These are phyloP conservation scores for Oppia nitens DNA, from an alignment of 1,140 invertebrate species.

Conservation along the genomic window DNA sequence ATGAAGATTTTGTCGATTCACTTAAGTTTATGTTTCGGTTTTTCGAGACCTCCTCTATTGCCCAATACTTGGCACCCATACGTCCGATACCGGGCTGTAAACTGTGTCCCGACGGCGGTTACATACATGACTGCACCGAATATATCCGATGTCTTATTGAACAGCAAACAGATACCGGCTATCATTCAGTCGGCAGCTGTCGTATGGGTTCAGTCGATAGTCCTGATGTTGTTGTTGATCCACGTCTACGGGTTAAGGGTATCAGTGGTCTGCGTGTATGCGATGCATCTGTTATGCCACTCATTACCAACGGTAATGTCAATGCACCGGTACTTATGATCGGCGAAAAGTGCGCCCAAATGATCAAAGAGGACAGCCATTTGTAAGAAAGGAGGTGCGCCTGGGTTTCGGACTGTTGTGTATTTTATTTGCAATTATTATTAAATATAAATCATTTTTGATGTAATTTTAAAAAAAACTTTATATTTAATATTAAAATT, in stretches of 20 bases:
- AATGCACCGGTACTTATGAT: too few species aligned
- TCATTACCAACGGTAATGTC: too few species aligned
- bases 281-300: too few species aligned
- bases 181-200: conserved; percentile 36
- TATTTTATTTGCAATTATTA: too few species aligned
- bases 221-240: conserved; percentile 58
- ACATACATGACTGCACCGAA: conserved; percentile 53
- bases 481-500: too few species aligned
- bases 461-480: too few species aligned
- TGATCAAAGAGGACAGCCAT: too few species aligned
- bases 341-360: too few species aligned
- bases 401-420: too few species aligned
- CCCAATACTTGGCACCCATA: not conserved
- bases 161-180: conserved; percentile 68
- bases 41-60: not conserved
- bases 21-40: not conserved
- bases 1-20: conserved; percentile 58
- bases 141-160: conserved; percentile 70
- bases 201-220: conserved; percentile 60
- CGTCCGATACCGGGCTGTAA: not conserved
- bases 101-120: conserved; percentile 41
- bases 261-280: too few species aligned
- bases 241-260: conserved; percentile 40
- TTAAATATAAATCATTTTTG: too few species aligned
- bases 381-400: too few species aligned